phyloP scores from a whole-genome alignment of 1,140 invertebrate species.

The Meloidogyne hapla region DNA sequence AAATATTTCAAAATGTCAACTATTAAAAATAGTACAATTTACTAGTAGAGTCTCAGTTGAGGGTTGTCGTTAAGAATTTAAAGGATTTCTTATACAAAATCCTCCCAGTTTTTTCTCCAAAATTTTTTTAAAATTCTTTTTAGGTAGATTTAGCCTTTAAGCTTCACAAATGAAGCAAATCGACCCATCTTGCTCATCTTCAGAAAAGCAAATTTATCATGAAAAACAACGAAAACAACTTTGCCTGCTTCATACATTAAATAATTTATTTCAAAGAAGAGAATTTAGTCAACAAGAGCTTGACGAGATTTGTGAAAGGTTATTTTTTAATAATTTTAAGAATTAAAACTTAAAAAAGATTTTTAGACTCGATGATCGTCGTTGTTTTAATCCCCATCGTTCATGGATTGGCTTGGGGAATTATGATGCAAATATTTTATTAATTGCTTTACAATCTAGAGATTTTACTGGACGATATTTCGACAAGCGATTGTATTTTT shows the following conservation, averaged over 20 bases:
- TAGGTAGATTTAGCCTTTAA: too few relatives aligned
- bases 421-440: constrained; percentile 50
- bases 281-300: constrained; percentile 50
- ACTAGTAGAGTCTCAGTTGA: too few relatives aligned
- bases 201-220: constrained; percentile 41
- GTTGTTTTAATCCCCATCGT: constrained; percentile 52
- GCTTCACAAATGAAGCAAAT: not conserved
- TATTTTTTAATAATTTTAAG: constrained; percentile 2
- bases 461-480: constrained; percentile 40
- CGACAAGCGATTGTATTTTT: constrained; percentile 44
- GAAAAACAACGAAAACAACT: constrained; percentile 48
- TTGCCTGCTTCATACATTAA: constrained; percentile 48
- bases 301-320: constrained; percentile 52
- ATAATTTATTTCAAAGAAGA: constrained; percentile 48
- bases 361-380: constrained; percentile 42
- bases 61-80: too few relatives aligned
- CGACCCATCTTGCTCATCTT: not conserved
- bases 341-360: not conserved
- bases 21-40: not conserved
- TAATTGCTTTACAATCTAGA: constrained; percentile 31
- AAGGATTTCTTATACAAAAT: too few relatives aligned
- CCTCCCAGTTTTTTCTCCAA: too few relatives aligned
- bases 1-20: not conserved
- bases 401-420: constrained; percentile 53
- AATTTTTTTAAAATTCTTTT: too few relatives aligned